A percentile compares a stretch with the other conserved stretches of the same genome.
Conservation (phyloP, 2,888 invertebrate genomes). For the Sceliomorpha sp. region DNA sequence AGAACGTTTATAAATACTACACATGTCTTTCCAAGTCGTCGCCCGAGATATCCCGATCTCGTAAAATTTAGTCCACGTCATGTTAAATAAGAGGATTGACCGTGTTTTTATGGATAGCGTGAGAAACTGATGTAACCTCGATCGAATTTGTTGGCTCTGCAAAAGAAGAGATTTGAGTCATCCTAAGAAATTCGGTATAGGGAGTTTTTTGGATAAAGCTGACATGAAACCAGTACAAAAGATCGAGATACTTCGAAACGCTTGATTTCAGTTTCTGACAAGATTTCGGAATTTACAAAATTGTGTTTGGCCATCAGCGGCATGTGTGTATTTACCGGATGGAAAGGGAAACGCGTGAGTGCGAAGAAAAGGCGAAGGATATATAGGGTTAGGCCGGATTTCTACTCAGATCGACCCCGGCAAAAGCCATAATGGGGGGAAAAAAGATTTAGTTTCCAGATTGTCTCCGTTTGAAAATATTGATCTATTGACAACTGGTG, state of each 20-base stretch:
- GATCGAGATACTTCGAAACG: slow-evolving; percentile 34
- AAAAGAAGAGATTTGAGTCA: slow-evolving; percentile 34
- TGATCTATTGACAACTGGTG: slow-evolving; percentile 60
- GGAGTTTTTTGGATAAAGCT: slow-evolving; percentile 21
- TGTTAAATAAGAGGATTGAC: slow-evolving; percentile 5
- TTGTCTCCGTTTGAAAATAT: slow-evolving; percentile 69
- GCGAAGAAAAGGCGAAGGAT: slow-evolving; percentile 11
- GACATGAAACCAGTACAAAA: slow-evolving; percentile 28
- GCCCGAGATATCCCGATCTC: background rate
- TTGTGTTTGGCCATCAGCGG: slow-evolving; percentile 12
- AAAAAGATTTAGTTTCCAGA: slow-evolving; percentile 42
- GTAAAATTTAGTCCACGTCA: slow-evolving; percentile 2
- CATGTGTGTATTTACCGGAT: slow-evolving; percentile 4
- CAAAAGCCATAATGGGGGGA: slow-evolving; percentile 24
- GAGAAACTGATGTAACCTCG: slow-evolving; percentile 19
- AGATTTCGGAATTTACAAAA: slow-evolving; percentile 34
- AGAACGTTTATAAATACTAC: too few species aligned
- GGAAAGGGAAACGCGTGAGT: slow-evolving; percentile 4
- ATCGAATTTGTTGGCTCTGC: slow-evolving; percentile 13
- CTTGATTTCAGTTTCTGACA: slow-evolving; percentile 36
- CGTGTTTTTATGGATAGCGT: slow-evolving; percentile 9
- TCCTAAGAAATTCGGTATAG: slow-evolving; percentile 21
- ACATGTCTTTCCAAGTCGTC: too few species aligned
- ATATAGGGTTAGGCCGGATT: slow-evolving; percentile 41
- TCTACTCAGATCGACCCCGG: slow-evolving; percentile 22